Percentiles rank a stretch among this genome's conserved stretches.
Conservation (phyloP, 1,140 invertebrate genomes). For the Acyrthosiphon pisum region DNA sequence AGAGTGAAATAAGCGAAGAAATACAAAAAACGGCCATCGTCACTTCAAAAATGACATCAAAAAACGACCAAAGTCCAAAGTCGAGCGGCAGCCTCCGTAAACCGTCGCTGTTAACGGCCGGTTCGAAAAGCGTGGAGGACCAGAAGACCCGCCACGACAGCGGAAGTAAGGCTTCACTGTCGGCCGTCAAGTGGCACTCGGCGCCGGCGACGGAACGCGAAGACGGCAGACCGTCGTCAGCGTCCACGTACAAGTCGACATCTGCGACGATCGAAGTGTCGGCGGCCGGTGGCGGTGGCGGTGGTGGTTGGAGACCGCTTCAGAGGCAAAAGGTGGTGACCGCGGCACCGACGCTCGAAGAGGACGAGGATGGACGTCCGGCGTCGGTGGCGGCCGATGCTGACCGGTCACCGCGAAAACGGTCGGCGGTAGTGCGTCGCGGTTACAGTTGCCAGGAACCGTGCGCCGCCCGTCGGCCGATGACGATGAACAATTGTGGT, state of each 20-base stretch:
- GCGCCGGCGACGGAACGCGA: background rate
- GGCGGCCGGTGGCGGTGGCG: background rate
- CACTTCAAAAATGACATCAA: background rate
- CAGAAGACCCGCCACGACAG: background rate
- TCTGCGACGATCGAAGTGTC: background rate
- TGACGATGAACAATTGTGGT: background rate
- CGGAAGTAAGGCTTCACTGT: background rate
- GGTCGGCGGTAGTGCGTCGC: slow-evolving; percentile 14
- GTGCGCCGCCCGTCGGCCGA: background rate
- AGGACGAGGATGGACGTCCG: slow-evolving; percentile 12
- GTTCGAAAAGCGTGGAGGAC: slow-evolving; percentile 1
- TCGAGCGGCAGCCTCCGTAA: background rate
- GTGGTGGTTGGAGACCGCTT: background rate
- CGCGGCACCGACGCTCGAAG: background rate
- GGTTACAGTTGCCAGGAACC: slow-evolving; percentile 38
- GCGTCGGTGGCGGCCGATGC: background rate
- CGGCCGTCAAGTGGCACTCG: background rate
- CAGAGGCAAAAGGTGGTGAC: slow-evolving; percentile 30
- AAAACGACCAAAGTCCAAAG: background rate
- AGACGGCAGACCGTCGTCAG: background rate
- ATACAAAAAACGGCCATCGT: background rate
- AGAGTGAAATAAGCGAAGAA: background rate
- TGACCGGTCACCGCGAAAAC: background rate
- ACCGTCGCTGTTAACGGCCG: too few relatives aligned
- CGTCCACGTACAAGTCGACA: background rate